phyloP scores from a whole-genome alignment of 2,888 invertebrate genomes.

The Aspidiotus destructor region DNA sequence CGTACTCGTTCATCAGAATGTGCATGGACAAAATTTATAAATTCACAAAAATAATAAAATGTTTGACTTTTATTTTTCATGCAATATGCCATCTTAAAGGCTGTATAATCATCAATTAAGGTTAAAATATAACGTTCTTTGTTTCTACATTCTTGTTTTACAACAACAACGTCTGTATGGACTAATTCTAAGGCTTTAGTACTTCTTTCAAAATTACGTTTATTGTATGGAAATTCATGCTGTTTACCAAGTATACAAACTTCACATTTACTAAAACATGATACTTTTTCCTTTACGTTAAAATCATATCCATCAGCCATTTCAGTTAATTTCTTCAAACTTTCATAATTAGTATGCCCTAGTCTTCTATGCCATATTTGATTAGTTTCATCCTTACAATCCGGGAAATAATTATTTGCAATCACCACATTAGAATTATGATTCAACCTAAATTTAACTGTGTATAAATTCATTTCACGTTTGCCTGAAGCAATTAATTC shows the following conservation, averaged over 20 bases:
- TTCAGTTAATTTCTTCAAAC: background rate
- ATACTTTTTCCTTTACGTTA: too few species aligned
- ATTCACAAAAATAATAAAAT: background rate
- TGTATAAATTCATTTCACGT: background rate
- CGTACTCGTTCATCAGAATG: background rate
- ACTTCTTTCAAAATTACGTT: background rate
- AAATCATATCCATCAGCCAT: background rate
- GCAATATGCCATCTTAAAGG: background rate
- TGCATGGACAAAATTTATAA: background rate
- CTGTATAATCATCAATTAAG: background rate
- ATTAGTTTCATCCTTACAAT: background rate
- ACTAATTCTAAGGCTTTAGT: background rate
- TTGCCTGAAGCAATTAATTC: background rate
- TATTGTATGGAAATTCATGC: background rate
- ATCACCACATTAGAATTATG: background rate
- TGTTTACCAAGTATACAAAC: background rate
- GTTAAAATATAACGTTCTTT: background rate
- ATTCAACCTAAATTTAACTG: background rate
- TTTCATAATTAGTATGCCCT: background rate
- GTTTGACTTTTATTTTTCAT: background rate
- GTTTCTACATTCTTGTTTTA: background rate
- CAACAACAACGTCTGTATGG: background rate
- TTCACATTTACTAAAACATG: too few species aligned
- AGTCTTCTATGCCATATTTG: background rate
- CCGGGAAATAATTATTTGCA: background rate